A percentile compares a stretch with the other conserved stretches of the same genome.
Conservation (phyloP, 1,140 invertebrate genomes). For the Anoplolepis gracilipes region DNA sequence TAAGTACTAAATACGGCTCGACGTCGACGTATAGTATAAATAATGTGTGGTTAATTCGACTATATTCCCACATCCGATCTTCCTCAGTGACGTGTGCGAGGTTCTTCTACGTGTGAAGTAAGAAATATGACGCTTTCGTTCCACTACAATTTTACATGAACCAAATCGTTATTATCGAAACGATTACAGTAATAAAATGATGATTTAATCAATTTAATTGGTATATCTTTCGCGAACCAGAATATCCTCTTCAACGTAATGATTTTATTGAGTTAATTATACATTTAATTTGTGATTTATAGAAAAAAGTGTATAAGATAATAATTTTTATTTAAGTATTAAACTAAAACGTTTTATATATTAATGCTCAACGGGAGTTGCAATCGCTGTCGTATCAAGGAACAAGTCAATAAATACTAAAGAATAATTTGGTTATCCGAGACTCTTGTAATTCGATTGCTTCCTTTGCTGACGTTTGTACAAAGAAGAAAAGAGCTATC, state of each 20-base stretch:
- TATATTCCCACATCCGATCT: slow-evolving; percentile 63
- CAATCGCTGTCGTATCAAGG: background rate
- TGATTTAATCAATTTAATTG: slow-evolving; percentile 33
- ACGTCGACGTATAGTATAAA: slow-evolving; percentile 35
- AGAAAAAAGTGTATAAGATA: background rate
- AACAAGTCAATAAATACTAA: background rate
- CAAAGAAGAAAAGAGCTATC: background rate
- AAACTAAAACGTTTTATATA: background rate
- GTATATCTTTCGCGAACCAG: background rate
- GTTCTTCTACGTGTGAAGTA: slow-evolving; percentile 52
- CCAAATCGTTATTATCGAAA: slow-evolving; percentile 64
- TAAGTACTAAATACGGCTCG: slow-evolving; percentile 27
- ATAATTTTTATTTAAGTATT: background rate
- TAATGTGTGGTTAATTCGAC: slow-evolving; percentile 50
- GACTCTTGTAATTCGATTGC: background rate
- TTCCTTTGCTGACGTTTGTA: background rate
- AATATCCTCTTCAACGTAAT: background rate
- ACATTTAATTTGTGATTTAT: background rate
- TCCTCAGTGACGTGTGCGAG: slow-evolving; percentile 52
- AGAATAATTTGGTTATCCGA: background rate
- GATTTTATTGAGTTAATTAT: background rate
- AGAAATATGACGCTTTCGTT: slow-evolving; percentile 64
- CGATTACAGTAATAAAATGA: slow-evolving; percentile 67
- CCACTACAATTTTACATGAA: slow-evolving; percentile 71
- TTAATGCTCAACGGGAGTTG: background rate